phyloP scores from a whole-genome alignment of 2,797 vertebrate genomes.

The Bovichtus diacanthus region DNA sequence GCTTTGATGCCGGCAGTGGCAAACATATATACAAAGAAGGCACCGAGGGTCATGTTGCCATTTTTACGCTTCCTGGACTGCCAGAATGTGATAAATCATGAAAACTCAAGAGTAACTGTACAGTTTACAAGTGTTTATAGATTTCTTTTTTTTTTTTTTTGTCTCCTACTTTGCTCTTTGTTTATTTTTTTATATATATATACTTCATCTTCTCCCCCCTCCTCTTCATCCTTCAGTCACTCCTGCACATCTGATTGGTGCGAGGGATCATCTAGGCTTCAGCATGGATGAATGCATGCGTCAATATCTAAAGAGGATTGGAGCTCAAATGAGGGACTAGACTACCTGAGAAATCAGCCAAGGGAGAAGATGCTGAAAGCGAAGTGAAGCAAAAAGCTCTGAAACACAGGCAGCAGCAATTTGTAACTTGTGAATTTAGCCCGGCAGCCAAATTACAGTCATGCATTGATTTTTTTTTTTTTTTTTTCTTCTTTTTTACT shows the following conservation, averaged over 20 bases:
- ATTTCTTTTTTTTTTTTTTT: too few species aligned
- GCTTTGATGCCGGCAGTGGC: conserved; percentile 50
- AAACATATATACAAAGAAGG: conserved; percentile 64
- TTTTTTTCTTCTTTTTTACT: background rate
- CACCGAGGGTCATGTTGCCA: conserved; percentile 33
- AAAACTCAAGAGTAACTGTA: conserved; percentile 29
- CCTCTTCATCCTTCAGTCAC: conserved; percentile 11
- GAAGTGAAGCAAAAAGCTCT: conserved; percentile 52
- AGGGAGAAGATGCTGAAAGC: conserved; percentile 59
- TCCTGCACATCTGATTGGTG: conserved; percentile 56
- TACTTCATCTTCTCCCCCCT: conserved; percentile 40
- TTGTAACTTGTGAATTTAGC: conserved; percentile 62
- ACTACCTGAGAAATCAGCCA: conserved; percentile 60
- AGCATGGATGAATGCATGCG: conserved; percentile 67
- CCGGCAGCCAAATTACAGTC: conserved; percentile 55
- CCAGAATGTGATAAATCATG: conserved; percentile 52
- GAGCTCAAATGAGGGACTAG: conserved; percentile 60
- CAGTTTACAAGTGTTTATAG: conserved; percentile 46
- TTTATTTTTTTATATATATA: too few species aligned
- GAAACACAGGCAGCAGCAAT: conserved; percentile 45
- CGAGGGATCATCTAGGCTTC: conserved; percentile 62
- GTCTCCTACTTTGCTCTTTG: conserved; percentile 21
- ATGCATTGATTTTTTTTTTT: conserved; percentile 46
- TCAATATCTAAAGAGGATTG: conserved; percentile 75
- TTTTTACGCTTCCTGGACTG: conserved; percentile 63